phyloP scores from a whole-genome alignment of 2,888 invertebrate species.

The Ametastegia equiseti region DNA sequence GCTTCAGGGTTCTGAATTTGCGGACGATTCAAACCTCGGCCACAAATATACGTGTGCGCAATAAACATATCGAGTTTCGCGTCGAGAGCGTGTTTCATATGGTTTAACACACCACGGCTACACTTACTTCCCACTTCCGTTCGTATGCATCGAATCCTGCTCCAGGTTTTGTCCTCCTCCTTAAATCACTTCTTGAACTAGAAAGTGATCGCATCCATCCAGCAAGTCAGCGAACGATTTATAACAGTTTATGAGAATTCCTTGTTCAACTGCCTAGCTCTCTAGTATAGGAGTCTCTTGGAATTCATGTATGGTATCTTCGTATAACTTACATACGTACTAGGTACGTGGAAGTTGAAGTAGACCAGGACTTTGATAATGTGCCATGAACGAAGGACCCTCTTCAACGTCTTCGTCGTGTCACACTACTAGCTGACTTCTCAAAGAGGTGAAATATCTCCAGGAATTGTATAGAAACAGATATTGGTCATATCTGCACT shows the following conservation, averaged over 20 bases:
- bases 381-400: neutral
- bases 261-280: neutral
- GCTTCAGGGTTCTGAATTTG: too few species aligned
- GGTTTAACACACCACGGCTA: neutral
- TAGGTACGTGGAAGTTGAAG: neutral
- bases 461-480: too few species aligned
- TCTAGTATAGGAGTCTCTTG: too few species aligned
- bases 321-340: neutral
- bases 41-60: neutral
- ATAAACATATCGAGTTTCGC: neutral
- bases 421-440: neutral
- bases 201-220: constrained; percentile 13
- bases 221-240: neutral
- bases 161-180: too few species aligned
- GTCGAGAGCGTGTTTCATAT: neutral
- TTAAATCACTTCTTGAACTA: neutral
- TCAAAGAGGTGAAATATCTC: neutral
- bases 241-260: neutral
- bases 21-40: neutral
- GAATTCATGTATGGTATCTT: too few species aligned
- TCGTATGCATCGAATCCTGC: neutral
- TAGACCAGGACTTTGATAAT: constrained; percentile 16
- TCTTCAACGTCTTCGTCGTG: neutral
- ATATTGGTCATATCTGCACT: neutral
- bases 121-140: neutral